Evolutionary conservation across 30 jellyfish, hydroid and myxozoan species (phyloP), one percentile per base, ranked within the genome.

Genomic region (Hydractinia symbiolongicarpus): DNA sequence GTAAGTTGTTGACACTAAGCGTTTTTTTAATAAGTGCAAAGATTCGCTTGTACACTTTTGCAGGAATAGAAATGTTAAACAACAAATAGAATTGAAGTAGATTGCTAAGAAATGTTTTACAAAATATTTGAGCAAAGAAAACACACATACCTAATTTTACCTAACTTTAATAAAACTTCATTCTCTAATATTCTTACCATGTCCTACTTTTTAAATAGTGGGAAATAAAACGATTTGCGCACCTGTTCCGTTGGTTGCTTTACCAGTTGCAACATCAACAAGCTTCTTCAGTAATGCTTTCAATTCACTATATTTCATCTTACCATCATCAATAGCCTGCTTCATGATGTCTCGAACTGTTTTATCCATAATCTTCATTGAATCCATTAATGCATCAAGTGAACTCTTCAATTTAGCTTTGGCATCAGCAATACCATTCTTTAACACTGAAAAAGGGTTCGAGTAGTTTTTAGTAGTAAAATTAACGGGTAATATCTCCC

Each of bases 291-390:
- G 40, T 9, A 64, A 51, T 0, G 19, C 40, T 4, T 64, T 64
- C 9, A 64, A 13, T 64, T 64, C 74, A 64, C 40, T 64, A 51
- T 64, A 64, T 64, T 64, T 64, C 19, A 64, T 8, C 40, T 64
- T 64, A 64, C 74, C 74, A 13, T 64, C 74, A 51, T 64, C 74
- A 13, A 64, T 64, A 51, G 74, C 74, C 74, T 64, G 74, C 40
- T 13, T 64, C 19, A 64, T 51, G 40, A 64, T 51, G 19, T 44
- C 74, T n/a, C 74, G 74, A 64, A 64, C 52, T n/a, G 74, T 64
- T 6, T 7, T 13, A 64, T 64, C 74, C 9, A 64, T 13, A 6
- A 64, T 64, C 40, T 64, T 64, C 74, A 64, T 64, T 7, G 74
- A 64, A 13, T 64, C 74, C 74, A 64, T 64, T 51, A 64, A 13